Base-by-base conservation (phyloP, 2,888 invertebrate species). In the Mamestra brassicae region DNA sequence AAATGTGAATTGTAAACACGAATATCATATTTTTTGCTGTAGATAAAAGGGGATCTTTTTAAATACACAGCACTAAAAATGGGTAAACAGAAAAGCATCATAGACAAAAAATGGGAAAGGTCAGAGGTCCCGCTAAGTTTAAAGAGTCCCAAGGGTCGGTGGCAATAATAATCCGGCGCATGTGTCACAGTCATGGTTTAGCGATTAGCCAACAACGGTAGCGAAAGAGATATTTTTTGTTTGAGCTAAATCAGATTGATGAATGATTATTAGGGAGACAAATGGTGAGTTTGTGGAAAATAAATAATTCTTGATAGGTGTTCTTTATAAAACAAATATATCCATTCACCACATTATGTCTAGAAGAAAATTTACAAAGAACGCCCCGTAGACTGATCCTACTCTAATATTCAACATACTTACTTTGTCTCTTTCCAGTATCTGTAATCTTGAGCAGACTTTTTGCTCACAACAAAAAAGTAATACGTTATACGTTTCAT, bases 221-320 rank as follows among this genome's bases (percentile, higher is more conserved):
- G 89, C 89, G 84, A 90, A 91, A 89, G 80, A 83, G 69, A 65
- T 26, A 26, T 26, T 85, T 89, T 90, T 89, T 90, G 87, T 88
- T 82, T 81, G 60, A 90, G 85, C 90, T 89, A 89, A 92, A 93
- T 90, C 88, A 80, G 88, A 88, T 84, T 87, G 85, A 90, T 89
- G 77, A 69, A 89, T 84, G 80, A 69, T 62, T 62, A 69, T 62
- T 62, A 50, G 36, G 52, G 36, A 63, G 17, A 71, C 55, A 73
- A 79, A 83, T 65, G 3, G 55, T 2, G n/a, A 34, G 1, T 58
- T 60, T 64, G 61, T 26, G 0, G 5, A 34, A 26, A 55, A 63
- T 62, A n/a, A 50, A 36, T 64, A 11, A 67, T 6, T 6, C n/a
- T 66, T 66, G n/a, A 15, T 55, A 3, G 47, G 10, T 13, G 1